Evolutionary conservation across 2,113 vertebrate genomes (phyloP), one percentile per base, ranked within the genome.

Genomic region (Salvator merianae): DNA sequence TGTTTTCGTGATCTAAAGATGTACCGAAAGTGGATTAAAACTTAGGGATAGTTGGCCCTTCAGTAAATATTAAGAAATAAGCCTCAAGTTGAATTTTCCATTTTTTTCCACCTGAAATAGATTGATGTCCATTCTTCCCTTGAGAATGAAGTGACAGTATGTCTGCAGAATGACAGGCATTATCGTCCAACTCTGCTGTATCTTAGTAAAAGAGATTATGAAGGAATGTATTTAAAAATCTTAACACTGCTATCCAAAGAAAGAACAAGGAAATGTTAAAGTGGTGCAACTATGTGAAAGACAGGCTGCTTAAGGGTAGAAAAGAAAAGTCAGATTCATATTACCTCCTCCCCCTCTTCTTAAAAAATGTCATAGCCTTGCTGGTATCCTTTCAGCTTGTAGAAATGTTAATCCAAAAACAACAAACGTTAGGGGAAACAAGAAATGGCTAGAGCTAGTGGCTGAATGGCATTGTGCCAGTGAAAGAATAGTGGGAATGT

Each of bases 351-450:
- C 18, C 55, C 20, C 18, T 16, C 14, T 59, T 20, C 20, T 59
- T 16, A 16, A 16, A 59, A 59, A 59, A 59, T 20, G 55, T 20
- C 55, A 59, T 59, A 59, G 55, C 20, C 4, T 20, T 59, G 55
- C 55, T 20, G 20, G 7, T 59, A 59, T 59, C 16, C 55, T 91
- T 90, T 91, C 85, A 80, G 92, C 76, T n/a, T 3, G 88, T 90
- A 90, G 83, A 91, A 88, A 88, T 91, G 80, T 91, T 89, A 85
- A 93, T 36, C 93, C 93, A 80, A 87, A 94, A 77, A 78, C 88
- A 73, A 32, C 18, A 62, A 63, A 73, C 78, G 30, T 73, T 14
- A 82, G 22, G 71, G 55, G 87, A 92, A 83, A 89, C 86, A 88
- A 84, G 78, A 79, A 55, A 80, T 34, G 65, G 53, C 83, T 89